Conservation (phyloP, 2,797 vertebrate species). For the Sebastes trivittatus region DNA sequence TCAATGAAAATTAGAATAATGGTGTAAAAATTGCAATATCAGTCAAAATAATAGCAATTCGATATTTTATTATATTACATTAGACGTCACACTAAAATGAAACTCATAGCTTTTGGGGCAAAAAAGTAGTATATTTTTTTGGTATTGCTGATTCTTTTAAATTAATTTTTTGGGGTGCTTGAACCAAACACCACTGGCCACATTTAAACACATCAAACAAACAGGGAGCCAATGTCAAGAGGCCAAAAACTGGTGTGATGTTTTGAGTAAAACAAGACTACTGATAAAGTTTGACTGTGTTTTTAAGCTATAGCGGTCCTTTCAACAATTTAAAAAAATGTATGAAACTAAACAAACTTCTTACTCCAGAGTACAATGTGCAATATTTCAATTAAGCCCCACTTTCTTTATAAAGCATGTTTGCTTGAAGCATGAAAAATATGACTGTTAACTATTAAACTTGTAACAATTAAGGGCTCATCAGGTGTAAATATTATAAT, state of each 20-base stretch:
- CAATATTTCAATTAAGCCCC: not conserved
- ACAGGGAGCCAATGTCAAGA: not conserved
- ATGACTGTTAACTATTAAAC: not conserved
- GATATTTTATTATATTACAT: too few relatives aligned
- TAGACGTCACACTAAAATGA: not conserved
- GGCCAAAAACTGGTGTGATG: not conserved
- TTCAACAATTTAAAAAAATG: not conserved
- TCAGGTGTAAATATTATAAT: not conserved
- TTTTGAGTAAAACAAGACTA: not conserved
- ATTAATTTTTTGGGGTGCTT: not conserved
- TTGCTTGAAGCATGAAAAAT: not conserved
- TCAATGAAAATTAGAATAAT: too few relatives aligned
- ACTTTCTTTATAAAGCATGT: not conserved
- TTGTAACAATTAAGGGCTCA: not conserved
- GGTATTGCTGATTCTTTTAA: not conserved
- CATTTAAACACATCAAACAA: not conserved
- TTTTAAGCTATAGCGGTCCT: fast-evolving
- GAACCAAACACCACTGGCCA: not conserved
- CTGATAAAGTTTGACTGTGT: not conserved
- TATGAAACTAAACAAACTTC: not conserved
- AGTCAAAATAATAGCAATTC: too few relatives aligned
- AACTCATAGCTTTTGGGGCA: not conserved
- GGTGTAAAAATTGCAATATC: too few relatives aligned
- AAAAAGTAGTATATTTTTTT: not conserved
- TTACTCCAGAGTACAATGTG: not conserved